phyloP scores from a whole-genome alignment of 2,888 invertebrate genomes.

The Entomobrya proxima region DNA sequence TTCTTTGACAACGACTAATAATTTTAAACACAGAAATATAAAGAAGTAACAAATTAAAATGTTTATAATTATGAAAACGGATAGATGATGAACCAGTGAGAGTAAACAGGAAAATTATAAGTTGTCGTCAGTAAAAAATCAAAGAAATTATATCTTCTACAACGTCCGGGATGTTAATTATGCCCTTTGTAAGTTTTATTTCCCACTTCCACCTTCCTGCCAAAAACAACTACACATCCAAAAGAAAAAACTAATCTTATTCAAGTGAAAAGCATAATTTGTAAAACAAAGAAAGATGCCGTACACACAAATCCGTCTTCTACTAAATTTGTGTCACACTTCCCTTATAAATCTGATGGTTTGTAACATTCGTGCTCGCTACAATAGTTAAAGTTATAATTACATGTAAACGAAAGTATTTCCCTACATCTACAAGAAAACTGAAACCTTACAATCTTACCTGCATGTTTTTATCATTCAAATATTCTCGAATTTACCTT shows the following conservation, averaged over 20 bases:
- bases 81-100: not conserved
- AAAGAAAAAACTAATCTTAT: not conserved
- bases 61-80: not conserved
- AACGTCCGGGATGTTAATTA: not conserved
- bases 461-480: not conserved
- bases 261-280: not conserved
- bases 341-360: not conserved
- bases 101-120: not conserved
- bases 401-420: slow-evolving; percentile 14
- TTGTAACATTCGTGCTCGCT: not conserved
- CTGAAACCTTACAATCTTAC: not conserved
- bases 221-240: slow-evolving; percentile 12
- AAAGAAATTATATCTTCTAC: not conserved
- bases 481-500: not conserved
- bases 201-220: slow-evolving; percentile 55
- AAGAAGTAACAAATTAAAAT: not conserved
- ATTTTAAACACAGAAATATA: slow-evolving; percentile 35
- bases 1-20: slow-evolving; percentile 54
- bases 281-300: not conserved
- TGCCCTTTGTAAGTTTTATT: slow-evolving; percentile 15
- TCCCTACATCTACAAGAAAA: not conserved
- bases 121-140: not conserved
- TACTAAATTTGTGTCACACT: not conserved
- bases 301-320: not conserved
- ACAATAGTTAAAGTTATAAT: not conserved